phyloP scores from a whole-genome alignment of 2,113 vertebrate species.

The Embiotoca jacksoni region DNA sequence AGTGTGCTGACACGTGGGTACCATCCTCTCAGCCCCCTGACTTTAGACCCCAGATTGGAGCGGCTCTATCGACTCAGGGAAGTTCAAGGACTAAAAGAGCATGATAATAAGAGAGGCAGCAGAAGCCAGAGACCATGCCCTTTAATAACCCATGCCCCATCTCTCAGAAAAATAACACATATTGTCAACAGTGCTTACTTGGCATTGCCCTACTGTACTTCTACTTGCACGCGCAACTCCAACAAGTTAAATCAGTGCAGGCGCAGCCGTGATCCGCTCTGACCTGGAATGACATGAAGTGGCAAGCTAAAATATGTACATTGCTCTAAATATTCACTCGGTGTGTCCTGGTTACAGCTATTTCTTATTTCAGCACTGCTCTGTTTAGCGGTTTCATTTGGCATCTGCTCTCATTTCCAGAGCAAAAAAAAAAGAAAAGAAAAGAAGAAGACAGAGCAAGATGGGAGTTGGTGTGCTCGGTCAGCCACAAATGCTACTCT shows the following conservation, averaged over 20 bases:
- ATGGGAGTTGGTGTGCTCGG: constrained; percentile 30
- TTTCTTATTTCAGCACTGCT: constrained; percentile 70
- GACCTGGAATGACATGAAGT: constrained; percentile 69
- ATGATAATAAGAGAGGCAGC: constrained; percentile 36
- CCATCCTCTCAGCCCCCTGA: constrained; percentile 41
- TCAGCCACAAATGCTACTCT: constrained; percentile 47
- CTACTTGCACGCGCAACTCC: constrained; percentile 11
- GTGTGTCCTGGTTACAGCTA: constrained; percentile 72
- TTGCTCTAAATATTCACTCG: constrained; percentile 71
- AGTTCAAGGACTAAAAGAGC: constrained; percentile 62
- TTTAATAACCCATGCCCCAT: constrained; percentile 42
- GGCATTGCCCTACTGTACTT: constrained; percentile 28
- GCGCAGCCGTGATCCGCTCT: constrained; percentile 31
- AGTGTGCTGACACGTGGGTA: constrained; percentile 52
- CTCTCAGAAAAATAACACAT: constrained; percentile 32
- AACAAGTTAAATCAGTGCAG: constrained; percentile 45
- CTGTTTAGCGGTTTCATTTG: constrained; percentile 76
- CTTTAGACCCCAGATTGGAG: constrained; percentile 52
- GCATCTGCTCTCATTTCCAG: constrained; percentile 69
- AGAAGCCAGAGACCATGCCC: constrained; percentile 25
- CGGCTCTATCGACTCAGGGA: constrained; percentile 64
- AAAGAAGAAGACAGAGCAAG: constrained; percentile 2
- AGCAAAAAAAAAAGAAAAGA: constrained; percentile 26
- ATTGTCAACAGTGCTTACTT: constrained; percentile 35
- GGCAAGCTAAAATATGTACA: constrained; percentile 70